Evolutionary conservation across 2,113 vertebrate species (phyloP), one percentile per base, ranked within the genome.

Genomic region (Atrichornis clamosus): DNA sequence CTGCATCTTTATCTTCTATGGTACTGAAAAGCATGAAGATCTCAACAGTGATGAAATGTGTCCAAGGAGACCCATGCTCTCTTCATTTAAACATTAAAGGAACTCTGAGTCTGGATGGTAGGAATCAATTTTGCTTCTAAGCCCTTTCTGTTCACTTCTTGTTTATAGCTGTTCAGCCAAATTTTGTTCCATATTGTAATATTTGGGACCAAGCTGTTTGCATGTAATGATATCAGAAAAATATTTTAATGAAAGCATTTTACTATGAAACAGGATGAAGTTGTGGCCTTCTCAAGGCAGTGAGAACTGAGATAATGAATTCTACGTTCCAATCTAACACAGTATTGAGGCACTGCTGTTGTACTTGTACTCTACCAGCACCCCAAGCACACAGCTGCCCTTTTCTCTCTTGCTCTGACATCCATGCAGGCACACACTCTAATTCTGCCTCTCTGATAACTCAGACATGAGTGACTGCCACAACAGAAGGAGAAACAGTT

Each of bases 1-100:
- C 97, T 2, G 21, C 58, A 6, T 93, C 96, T 69, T 56, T 98
- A 49, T 89, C 95, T 85, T 65, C 74, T 26, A 21, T 92, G 32
- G 59, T 97, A 28, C 95, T 99, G 94, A 96, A 90, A 81, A 97
- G 98, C 83, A 92, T 98, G 97, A 98, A 95, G 58, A 94, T 99
- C 28, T 98, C 98, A 60, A 98, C 99, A 3, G 98, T 97, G 68
- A 98, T 99, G 98, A 98, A 94, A 65, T 99, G 99, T 62, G 83
- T 80, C 46, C 93, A 90, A 56, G 94, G 46, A 37, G 97, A 87
- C 12, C 90, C 92, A 73, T 99, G 99, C 84, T 97, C 98, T 13
- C 97, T 99, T 30, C 92, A 97, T 72, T 98, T 99, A 79, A 96
- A 89, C 6, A 49, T 98, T 65, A 97, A 86, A 39, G 98, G 97